Conservation (phyloP, 2,888 invertebrate genomes). For the Mycalesis mineus region DNA sequence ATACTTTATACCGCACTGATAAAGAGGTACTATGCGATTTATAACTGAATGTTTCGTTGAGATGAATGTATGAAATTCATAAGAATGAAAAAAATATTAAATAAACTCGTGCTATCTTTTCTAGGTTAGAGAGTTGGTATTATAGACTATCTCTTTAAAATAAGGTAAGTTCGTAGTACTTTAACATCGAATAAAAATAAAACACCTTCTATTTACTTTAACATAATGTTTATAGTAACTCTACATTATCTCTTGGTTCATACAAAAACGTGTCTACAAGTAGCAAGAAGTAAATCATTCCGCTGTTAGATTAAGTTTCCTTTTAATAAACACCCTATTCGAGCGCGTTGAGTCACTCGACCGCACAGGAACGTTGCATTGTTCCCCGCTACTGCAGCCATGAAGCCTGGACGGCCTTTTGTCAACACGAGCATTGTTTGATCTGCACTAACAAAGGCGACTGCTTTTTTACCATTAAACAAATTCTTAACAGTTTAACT, state of each 20-base stretch:
- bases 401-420: slow-evolving; percentile 61
- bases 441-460: slow-evolving; percentile 52
- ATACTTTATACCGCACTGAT: no score
- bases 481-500: slow-evolving; percentile 44
- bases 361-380: slow-evolving; percentile 63
- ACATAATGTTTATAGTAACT: no score
- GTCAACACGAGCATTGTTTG: slow-evolving; percentile 63
- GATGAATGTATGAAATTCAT: no score
- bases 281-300: slow-evolving; percentile 6
- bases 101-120: no score
- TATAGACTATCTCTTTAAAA: no score
- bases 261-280: not conserved
- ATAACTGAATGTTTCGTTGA: no score
- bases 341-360: slow-evolving; percentile 61
- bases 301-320: slow-evolving; percentile 8
- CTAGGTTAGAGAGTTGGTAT: no score
- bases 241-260: no score
- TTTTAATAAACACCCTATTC: slow-evolving; percentile 42
- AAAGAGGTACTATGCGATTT: no score
- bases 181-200: no score
- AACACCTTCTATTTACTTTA: not conserved
- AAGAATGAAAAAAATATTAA: no score
- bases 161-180: no score
- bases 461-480: slow-evolving; percentile 30
- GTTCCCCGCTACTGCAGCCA: slow-evolving; percentile 55